phyloP scores from a whole-genome alignment of 2,888 invertebrate genomes.

The Azorinus chamasolen region DNA sequence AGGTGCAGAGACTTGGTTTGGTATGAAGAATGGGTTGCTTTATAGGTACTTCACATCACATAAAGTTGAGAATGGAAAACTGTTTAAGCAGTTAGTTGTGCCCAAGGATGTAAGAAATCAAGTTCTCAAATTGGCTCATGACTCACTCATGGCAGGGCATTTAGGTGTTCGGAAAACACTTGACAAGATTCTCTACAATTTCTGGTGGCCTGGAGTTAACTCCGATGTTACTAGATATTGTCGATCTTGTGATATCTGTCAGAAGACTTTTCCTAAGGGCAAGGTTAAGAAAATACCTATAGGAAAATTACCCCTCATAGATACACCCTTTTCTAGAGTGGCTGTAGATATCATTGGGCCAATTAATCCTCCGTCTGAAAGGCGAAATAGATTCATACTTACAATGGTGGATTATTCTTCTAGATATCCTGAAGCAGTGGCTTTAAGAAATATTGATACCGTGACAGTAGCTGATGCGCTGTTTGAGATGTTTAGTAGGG shows the following conservation, averaged over 20 bases:
- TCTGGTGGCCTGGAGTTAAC: conserved; percentile 11
- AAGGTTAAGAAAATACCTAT: too few species aligned
- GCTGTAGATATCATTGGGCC: conserved; percentile 52
- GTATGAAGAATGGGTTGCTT: not conserved
- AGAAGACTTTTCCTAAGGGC: conserved; percentile 12
- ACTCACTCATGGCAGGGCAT: conserved; percentile 12
- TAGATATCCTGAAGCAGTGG: conserved; percentile 63
- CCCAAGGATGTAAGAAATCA: not conserved
- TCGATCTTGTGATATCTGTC: conserved; percentile 13
- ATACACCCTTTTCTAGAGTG: conserved; percentile 11
- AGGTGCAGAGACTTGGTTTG: not conserved
- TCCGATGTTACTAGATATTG: not conserved
- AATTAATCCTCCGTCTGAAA: conserved; percentile 43
- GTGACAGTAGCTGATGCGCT: conserved; percentile 65
- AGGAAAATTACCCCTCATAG: too few species aligned
- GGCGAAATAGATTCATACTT: conserved; percentile 60
- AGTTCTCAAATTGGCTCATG: conserved; percentile 12
- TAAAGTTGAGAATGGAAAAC: not conserved
- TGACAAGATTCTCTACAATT: not conserved
- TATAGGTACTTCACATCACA: not conserved
- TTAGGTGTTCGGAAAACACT: conserved; percentile 8
- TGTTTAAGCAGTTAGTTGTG: conserved; percentile 10
- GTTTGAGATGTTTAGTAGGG: conserved; percentile 48
- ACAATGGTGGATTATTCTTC: conserved; percentile 63
- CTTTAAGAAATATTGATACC: conserved; percentile 55